Evolutionary conservation across 1,140 invertebrate genomes (phyloP), one percentile per base, ranked within the genome.

Genomic region (Spodoptera frugiperda): DNA sequence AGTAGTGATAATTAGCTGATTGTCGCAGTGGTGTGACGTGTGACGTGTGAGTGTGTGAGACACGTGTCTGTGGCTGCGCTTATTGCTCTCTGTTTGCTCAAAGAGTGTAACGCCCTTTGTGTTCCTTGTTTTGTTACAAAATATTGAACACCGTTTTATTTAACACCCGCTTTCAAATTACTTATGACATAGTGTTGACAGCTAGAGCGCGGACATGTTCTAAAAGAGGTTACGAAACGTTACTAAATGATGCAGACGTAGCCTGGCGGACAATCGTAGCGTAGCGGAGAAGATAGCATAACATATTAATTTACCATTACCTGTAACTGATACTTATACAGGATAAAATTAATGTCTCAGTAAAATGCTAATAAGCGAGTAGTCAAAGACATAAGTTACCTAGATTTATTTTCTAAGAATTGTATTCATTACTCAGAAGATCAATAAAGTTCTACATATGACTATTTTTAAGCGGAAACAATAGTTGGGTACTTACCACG

Each of bases 101-200:
- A 68, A 79, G 91, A 91, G 92, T 90, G 92, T 91, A 93, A 93
- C 85, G 91, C 91, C 89, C 92, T 93, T 93, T 91, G 90, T 93
- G 82, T 92, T 88, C 88, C 92, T 91, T 92, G 89, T 92, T 93
- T 91, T 93, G 92, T 93, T 92, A 93, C 91, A 93, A 92, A 93
- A 93, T 93, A 93, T 93, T 93, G 92, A 91, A 93, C 91, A 91
- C 92, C 86, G 92, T 92, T 93, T 92, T 91, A 91, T 91, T 93
- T 93, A 93, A 92, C 92, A 93, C 90, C 77, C 84, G 84, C 87
- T 82, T 86, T 87, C 92, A 93, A 93, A 93, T 93, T 92, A 88
- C 82, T 73, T 86, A 82, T 90, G 87, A 91, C 91, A 86, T 86
- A 39, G 84, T 82, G 85, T 82, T 84, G 89, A 90, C 87, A 84